A percentile compares a stretch with the other conserved stretches of the same genome.
phyloP scores from a whole-genome alignment of 1,140 invertebrate species.

The Bombus polaris region DNA sequence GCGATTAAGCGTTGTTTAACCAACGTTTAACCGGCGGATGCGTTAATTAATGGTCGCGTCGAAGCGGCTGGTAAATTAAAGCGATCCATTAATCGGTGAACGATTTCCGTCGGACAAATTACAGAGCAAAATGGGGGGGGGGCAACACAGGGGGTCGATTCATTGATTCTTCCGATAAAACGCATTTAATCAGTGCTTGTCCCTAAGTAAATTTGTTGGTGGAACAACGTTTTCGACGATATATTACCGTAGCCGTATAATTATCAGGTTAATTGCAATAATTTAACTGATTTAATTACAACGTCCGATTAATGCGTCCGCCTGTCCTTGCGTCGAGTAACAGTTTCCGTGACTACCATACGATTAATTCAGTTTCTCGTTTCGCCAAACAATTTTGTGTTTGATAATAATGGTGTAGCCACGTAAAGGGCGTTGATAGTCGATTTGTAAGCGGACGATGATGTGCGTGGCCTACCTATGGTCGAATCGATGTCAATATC shows the following conservation, averaged over 20 bases:
- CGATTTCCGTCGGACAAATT: slow-evolving; percentile 12
- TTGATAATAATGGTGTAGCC: not conserved
- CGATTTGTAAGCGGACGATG: slow-evolving; percentile 10
- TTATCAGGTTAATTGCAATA: slow-evolving; percentile 40
- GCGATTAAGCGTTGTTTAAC: not conserved
- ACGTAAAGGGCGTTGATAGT: not conserved
- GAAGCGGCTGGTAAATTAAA: slow-evolving; percentile 7
- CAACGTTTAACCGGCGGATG: slow-evolving; percentile 8
- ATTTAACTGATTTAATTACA: slow-evolving; percentile 51
- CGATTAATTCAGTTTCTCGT: not conserved
- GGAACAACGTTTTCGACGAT: slow-evolving; percentile 6
- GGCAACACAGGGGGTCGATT: not conserved
- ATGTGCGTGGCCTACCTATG: not conserved
- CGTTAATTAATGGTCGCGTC: slow-evolving; percentile 14
- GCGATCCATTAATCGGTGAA: slow-evolving; percentile 19
- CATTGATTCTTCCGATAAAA: slow-evolving; percentile 18
- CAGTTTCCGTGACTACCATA: not conserved
- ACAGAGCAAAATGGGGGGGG: not conserved
- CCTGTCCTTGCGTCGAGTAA: slow-evolving; percentile 10
- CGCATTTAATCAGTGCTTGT: slow-evolving; percentile 26
- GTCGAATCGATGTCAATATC: slow-evolving; percentile 46
- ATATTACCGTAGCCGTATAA: slow-evolving; percentile 19
- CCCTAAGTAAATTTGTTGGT: slow-evolving; percentile 30
- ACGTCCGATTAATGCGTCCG: slow-evolving; percentile 21
- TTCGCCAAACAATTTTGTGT: not conserved